Percentiles rank a stretch among this genome's conserved stretches.
phyloP scores from a whole-genome alignment of 1,140 invertebrate genomes.

The Leptinotarsa undecemlineata region DNA sequence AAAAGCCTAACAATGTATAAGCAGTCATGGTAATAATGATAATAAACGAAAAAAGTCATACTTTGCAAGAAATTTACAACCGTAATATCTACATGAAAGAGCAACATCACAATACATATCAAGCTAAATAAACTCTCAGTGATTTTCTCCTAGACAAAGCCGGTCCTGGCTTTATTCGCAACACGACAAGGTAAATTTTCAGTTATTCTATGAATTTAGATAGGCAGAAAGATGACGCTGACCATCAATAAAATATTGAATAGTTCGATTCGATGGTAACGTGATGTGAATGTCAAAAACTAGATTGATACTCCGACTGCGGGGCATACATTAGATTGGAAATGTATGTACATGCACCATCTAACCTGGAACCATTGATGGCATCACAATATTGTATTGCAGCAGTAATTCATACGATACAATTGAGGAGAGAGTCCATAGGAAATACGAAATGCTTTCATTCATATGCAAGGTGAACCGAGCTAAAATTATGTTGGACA shows the following conservation, averaged over 20 bases:
- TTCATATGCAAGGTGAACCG: too few species aligned
- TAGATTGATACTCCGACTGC: constrained; percentile 10
- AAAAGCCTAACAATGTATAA: too few species aligned
- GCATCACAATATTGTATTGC: constrained; percentile 18
- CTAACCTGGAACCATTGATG: constrained; percentile 15
- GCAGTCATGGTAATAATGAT: too few species aligned
- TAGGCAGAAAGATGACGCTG: constrained; percentile 28
- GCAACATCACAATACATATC: too few species aligned
- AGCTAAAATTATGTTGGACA: too few species aligned
- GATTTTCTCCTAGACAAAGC: too few species aligned
- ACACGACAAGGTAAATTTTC: constrained; percentile 23
- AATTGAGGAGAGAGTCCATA: not conserved
- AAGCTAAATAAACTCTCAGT: too few species aligned
- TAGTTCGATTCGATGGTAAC: constrained; percentile 20
- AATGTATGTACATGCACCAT: constrained; percentile 16
- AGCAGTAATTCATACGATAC: not conserved
- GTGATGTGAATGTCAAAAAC: constrained; percentile 27
- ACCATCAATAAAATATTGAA: constrained; percentile 29
- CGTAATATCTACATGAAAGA: too few species aligned
- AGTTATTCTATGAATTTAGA: constrained; percentile 28
- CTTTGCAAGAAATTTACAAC: too few species aligned
- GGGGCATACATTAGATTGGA: constrained; percentile 12
- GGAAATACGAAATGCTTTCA: not conserved
- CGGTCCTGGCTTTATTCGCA: not conserved
- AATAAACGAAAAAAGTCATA: too few species aligned